A percentile compares a stretch with the other conserved stretches of the same genome.
Conservation (phyloP, 2,797 vertebrate genomes). For the Ispidina picta region DNA sequence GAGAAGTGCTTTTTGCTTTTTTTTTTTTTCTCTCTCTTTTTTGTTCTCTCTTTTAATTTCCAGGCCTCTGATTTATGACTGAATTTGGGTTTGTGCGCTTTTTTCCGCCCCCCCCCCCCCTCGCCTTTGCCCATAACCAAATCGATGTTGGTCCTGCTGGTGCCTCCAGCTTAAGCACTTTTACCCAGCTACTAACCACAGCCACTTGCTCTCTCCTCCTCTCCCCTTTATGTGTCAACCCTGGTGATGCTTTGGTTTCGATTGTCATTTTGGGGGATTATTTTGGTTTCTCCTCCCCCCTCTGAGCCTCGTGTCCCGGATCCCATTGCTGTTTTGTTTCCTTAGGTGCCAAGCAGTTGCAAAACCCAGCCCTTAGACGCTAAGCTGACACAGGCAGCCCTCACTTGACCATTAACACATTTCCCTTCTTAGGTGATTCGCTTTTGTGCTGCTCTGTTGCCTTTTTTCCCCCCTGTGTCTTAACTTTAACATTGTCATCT, state of each 20-base stretch:
- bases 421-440: slow-evolving; percentile 60
- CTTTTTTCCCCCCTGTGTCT: neutral
- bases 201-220: slow-evolving; percentile 2
- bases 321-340: slow-evolving; percentile 64
- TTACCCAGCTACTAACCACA: slow-evolving; percentile 27
- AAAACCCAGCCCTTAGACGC: slow-evolving; percentile 26
- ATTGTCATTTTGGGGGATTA: neutral
- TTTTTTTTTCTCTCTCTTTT: neutral
- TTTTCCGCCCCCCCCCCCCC: neutral
- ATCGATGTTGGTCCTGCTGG: neutral
- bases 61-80: slow-evolving; percentile 28
- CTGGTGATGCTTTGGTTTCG: neutral
- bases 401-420: slow-evolving; percentile 14
- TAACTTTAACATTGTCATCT: neutral
- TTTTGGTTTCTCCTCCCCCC: neutral
- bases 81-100: neutral
- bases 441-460: neutral
- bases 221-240: neutral
- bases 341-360: slow-evolving; percentile 63
- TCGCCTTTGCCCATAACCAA: neutral
- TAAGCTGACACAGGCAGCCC: neutral
- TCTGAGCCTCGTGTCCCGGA: slow-evolving; percentile 31
- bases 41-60: neutral
- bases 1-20: neutral
- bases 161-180: slow-evolving; percentile 45